Evolutionary conservation across 2,888 invertebrate genomes (phyloP).

Genomic region (Leucozona laternaria): DNA sequence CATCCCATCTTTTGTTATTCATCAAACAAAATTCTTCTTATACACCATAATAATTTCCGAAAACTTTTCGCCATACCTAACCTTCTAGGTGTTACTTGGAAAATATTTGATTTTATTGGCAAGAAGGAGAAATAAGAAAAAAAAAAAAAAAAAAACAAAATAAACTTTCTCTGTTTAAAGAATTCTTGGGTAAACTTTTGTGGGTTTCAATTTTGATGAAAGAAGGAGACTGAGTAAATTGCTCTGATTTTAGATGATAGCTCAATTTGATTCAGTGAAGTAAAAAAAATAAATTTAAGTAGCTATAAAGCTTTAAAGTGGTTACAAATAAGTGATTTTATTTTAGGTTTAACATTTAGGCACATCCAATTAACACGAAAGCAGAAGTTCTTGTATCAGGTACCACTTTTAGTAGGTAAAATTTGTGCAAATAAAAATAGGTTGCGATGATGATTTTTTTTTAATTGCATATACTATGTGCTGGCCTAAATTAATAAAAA

Average conservation of each 20-base stretch:
- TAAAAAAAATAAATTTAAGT: not conserved
- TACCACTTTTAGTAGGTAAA: too few species aligned
- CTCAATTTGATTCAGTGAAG: not conserved
- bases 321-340: not conserved
- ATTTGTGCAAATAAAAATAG: too few species aligned
- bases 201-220: not conserved
- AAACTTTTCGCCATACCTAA: constrained; percentile 25
- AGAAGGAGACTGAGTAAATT: not conserved
- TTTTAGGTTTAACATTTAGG: not conserved
- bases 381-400: too few species aligned
- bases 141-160: not conserved
- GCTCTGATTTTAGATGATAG: constrained; percentile 1
- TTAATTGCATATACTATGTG: too few species aligned
- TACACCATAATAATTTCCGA: constrained; percentile 36
- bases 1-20: constrained; percentile 14
- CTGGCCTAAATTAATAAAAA: too few species aligned
- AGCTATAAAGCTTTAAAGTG: not conserved
- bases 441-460: too few species aligned
- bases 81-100: constrained; percentile 44
- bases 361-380: too few species aligned
- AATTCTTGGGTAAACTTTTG: constrained; percentile 6
- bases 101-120: constrained; percentile 47
- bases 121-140: not conserved
- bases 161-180: constrained; percentile 12
- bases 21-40: constrained; percentile 14